Percentiles rank a stretch among this genome's conserved stretches.
Evolutionary conservation across 2,797 vertebrate genomes (phyloP).

Genomic region (Notolabrus celidotus): DNA sequence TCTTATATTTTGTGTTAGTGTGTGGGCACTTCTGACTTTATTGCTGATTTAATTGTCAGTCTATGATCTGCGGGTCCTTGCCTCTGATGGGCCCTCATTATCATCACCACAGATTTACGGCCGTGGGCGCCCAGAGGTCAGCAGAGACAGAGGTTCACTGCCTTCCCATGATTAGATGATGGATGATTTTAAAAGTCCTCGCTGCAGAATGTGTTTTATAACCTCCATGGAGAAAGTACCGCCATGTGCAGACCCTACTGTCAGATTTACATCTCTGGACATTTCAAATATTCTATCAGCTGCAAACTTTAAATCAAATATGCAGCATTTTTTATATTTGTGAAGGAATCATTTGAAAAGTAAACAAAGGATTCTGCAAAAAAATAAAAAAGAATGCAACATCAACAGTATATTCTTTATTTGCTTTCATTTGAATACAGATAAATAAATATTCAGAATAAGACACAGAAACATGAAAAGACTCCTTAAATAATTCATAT

Average conservation of each 20-base stretch:
- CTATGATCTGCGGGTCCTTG: conserved; percentile 41
- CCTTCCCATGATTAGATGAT: conserved; percentile 41
- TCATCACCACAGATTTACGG: conserved; percentile 46
- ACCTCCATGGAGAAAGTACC: neutral
- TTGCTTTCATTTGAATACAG: neutral
- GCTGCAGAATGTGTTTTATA: conserved; percentile 5
- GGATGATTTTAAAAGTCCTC: conserved; percentile 32
- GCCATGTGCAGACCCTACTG: neutral
- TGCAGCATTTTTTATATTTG: too few relatives aligned
- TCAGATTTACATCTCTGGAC: neutral
- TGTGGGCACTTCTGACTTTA: conserved; percentile 11
- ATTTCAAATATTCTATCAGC: neutral
- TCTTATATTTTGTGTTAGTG: neutral
- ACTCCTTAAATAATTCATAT: neutral
- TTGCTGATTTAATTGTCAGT: conserved; percentile 46
- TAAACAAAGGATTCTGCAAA: neutral
- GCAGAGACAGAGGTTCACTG: conserved; percentile 19
- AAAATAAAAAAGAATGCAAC: neutral
- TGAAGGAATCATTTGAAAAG: too few relatives aligned
- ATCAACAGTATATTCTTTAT: neutral
- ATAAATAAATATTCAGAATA: neutral
- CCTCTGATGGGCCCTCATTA: conserved; percentile 54
- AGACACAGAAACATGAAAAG: neutral
- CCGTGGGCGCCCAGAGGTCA: conserved; percentile 39
- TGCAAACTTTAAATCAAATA: neutral